Conservation (phyloP, 2,888 invertebrate species). For the Phalera bucephala region DNA sequence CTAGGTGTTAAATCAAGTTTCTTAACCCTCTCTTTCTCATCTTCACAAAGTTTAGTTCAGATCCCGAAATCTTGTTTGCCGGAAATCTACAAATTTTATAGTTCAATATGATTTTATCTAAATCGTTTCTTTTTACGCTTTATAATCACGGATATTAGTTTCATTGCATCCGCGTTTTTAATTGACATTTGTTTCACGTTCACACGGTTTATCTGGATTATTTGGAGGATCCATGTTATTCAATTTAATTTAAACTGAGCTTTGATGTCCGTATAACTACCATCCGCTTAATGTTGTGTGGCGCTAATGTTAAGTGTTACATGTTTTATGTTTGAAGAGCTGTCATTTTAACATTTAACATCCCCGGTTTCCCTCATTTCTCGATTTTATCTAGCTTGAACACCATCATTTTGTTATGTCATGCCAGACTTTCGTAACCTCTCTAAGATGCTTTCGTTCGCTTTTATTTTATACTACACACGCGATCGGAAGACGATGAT, state of each 20-base stretch:
- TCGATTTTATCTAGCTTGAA: slow-evolving; percentile 18
- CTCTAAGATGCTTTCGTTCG: slow-evolving; percentile 32
- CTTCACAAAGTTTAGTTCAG: slow-evolving; percentile 29
- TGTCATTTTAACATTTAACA: too few relatives aligned
- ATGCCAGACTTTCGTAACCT: slow-evolving; percentile 42
- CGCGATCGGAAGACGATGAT: slow-evolving; percentile 42
- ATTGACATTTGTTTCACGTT: slow-evolving; percentile 39
- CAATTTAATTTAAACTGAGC: background rate
- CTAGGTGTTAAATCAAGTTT: slow-evolving; percentile 24
- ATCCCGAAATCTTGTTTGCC: slow-evolving; percentile 6
- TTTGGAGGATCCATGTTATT: background rate
- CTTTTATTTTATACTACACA: slow-evolving; percentile 30
- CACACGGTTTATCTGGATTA: slow-evolving; percentile 37
- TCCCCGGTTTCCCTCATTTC: slow-evolving; percentile 10
- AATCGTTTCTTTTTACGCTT: slow-evolving; percentile 15
- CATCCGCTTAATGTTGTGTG: slow-evolving; percentile 6
- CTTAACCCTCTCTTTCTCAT: slow-evolving; percentile 33
- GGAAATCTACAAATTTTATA: slow-evolving; percentile 22
- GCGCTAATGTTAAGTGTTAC: background rate
- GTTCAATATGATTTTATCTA: slow-evolving; percentile 23
- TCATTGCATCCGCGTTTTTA: slow-evolving; percentile 44
- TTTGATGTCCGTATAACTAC: background rate
- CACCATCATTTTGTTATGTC: slow-evolving; percentile 35
- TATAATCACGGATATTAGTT: slow-evolving; percentile 30
- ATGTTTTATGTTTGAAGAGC: background rate